phyloP scores from a whole-genome alignment of 2,888 invertebrate genomes.

The Bombylius major region DNA sequence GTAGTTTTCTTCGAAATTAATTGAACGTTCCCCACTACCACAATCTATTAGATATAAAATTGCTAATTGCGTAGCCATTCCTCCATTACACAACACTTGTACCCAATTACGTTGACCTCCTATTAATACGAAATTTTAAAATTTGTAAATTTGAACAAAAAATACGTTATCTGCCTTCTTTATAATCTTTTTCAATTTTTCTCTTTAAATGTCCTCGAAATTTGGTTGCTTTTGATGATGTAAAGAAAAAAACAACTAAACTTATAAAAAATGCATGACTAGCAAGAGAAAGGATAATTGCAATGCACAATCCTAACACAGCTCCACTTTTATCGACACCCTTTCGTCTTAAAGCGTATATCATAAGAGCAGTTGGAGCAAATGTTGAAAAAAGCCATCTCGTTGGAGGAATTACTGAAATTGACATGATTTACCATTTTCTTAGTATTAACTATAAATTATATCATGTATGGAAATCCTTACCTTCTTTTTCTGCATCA shows the following conservation, averaged over 20 bases:
- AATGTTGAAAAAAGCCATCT: slow-evolving; percentile 34
- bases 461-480: slow-evolving; percentile 3
- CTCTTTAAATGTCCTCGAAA: slow-evolving; percentile 51
- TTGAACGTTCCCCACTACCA: slow-evolving; percentile 62
- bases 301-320: slow-evolving; percentile 54
- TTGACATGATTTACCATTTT: slow-evolving; percentile 2
- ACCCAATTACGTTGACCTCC: slow-evolving; percentile 82
- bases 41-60: slow-evolving; percentile 66
- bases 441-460: background rate
- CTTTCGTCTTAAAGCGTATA: slow-evolving; percentile 54
- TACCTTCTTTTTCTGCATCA: slow-evolving; percentile 44
- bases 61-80: slow-evolving; percentile 70
- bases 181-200: slow-evolving; percentile 62
- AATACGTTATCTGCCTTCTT: slow-evolving; percentile 47
- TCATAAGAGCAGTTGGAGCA: slow-evolving; percentile 48
- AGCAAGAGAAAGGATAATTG: slow-evolving; percentile 63
- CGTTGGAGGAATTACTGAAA: slow-evolving; percentile 28
- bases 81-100: slow-evolving; percentile 78
- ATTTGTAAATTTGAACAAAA: background rate
- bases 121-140: slow-evolving; percentile 28
- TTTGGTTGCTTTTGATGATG: slow-evolving; percentile 71
- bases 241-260: slow-evolving; percentile 63
- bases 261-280: slow-evolving; percentile 63
- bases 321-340: slow-evolving; percentile 61
- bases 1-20: slow-evolving; percentile 64